Evolutionary conservation across 2,888 invertebrate species (phyloP), one percentile per base, ranked within the genome.

Genomic region (Disparrhopalites patrizii): DNA sequence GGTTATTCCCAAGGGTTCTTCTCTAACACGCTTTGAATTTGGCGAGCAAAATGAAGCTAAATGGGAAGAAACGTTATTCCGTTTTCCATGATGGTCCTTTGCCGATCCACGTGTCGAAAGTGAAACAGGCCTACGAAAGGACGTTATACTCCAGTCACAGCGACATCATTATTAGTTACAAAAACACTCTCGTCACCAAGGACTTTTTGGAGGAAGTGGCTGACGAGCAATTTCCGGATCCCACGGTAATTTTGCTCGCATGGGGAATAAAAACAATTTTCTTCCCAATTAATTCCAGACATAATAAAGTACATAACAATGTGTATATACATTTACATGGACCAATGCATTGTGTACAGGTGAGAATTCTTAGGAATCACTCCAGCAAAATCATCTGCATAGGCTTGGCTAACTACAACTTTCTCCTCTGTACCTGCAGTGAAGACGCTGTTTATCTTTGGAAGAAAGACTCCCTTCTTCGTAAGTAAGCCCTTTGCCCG

Each of bases 401-500:
- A 3, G 65, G 58, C n/a, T 27, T 65, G 13, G 30, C 36, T n/a
- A 47, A 40, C 2, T 23, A 50, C 28, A 20, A n/a, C 30, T 65
- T 28, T 28, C 36, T 72, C 1, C 25, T 73, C 15, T 71, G 71
- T 36, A 68, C 65, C 15, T 73, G 71, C 47, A 66, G 68, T 56
- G 73, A 73, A 40, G 71, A 71, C 10, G 56, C 61, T 25, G 67
- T 71, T 1, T 63, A 66, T 13, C 57, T 73, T 4, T 68, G 68
- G 25, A 72, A 71, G 30, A 65, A 70, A 67, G 70, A 72, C 55
- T 58, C 66, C 10, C 27, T 67, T 18, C 54, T 72, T 7, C 62
- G 73, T 71, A 65, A 51, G 62, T 27, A 13, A 28, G 8, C 4
- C 54, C 8, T 27, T 25, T 31, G 15, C 33, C 13, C 43, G 23